A percentile compares a stretch with the other conserved stretches of the same genome.
These are phyloP conservation scores for Philaethria dido DNA, from an alignment of 2,888 invertebrate species.

Conservation along the genomic window DNA sequence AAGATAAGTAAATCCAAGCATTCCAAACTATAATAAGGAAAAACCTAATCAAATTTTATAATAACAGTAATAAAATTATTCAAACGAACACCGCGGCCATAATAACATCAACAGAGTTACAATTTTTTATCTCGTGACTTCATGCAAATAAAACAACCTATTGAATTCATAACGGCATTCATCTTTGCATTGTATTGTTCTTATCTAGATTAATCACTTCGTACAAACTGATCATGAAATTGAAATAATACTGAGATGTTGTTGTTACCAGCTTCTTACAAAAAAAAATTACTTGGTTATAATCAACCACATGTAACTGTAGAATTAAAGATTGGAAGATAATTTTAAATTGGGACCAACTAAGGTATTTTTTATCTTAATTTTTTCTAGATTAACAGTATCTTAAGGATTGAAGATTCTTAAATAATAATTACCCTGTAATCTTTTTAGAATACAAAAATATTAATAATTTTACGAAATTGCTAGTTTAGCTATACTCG, in stretches of 20 bases:
- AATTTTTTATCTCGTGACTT: constrained; percentile 17
- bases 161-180: constrained; percentile 28
- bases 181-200: constrained; percentile 29
- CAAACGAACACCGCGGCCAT: neutral
- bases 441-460: no score
- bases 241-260: constrained; percentile 16
- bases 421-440: no score
- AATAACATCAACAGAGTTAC: constrained; percentile 24
- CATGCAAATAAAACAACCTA: constrained; percentile 26
- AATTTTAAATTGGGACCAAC: no score
- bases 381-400: no score
- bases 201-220: constrained; percentile 39
- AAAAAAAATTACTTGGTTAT: no score
- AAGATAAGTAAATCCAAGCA: neutral
- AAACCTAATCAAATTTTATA: constrained; percentile 2
- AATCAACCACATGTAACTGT: neutral
- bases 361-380: no score
- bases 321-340: neutral
- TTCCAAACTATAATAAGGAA: neutral
- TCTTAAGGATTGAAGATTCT: no score
- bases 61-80: constrained; percentile 4
- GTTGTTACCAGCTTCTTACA: constrained; percentile 1
- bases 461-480: no score
- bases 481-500: no score
- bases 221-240: constrained; percentile 32